Conservation (phyloP, 2,113 vertebrate genomes). For the Mobula birostris region DNA sequence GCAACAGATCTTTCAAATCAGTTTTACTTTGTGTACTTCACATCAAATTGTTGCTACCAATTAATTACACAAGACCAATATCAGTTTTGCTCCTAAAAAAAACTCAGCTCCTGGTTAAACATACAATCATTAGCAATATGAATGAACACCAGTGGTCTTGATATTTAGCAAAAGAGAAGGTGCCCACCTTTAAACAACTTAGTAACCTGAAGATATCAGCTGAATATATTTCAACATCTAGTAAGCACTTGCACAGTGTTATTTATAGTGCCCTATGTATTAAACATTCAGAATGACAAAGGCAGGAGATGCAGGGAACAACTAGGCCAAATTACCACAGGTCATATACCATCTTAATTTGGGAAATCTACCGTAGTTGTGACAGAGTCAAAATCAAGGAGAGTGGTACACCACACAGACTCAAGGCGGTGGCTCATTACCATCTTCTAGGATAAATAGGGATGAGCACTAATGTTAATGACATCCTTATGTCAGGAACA, state of each 20-base stretch:
- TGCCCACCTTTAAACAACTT: neutral
- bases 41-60: neutral
- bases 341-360: neutral
- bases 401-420: neutral
- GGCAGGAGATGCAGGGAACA: neutral
- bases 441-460: neutral
- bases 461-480: neutral
- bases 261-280: neutral
- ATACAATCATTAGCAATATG: neutral
- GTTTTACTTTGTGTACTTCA: neutral
- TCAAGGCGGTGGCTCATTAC: neutral
- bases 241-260: neutral
- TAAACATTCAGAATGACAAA: neutral
- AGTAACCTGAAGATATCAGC: neutral
- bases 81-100: neutral
- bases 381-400: neutral
- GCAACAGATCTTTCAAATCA: neutral
- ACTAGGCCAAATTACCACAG: neutral
- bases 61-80: neutral
- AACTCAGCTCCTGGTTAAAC: neutral
- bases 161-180: neutral
- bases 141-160: neutral
- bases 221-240: neutral
- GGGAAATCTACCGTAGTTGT: neutral
- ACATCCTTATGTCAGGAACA: neutral